These are phyloP conservation scores for Macrobrachium nipponense DNA, from an alignment of 1,140 invertebrate genomes.

Conservation along the genomic window DNA sequence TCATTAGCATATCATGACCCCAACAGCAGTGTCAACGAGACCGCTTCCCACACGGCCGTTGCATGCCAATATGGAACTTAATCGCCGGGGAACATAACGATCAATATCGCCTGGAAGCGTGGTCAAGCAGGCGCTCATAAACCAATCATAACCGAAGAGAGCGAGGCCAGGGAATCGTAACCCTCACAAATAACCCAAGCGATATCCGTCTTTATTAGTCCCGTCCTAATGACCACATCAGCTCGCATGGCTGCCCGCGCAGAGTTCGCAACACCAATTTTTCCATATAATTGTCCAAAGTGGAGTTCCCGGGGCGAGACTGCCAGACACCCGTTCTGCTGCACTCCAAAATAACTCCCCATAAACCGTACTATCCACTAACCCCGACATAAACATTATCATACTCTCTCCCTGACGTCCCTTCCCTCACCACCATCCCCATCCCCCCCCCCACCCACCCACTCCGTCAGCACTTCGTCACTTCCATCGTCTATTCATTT, in stretches of 20 bases:
- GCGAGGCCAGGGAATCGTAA: neutral
- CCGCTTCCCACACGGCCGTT: slow-evolving; percentile 30
- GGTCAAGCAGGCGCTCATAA: slow-evolving; percentile 26
- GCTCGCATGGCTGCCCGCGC: neutral
- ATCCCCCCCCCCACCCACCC: too few species aligned
- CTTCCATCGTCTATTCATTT: too few species aligned
- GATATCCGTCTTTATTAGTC: neutral
- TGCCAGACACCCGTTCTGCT: slow-evolving; percentile 5
- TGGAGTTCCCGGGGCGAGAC: slow-evolving; percentile 3
- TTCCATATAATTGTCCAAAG: slow-evolving; percentile 23
- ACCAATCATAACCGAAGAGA: slow-evolving; percentile 48
- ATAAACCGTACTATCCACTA: neutral
- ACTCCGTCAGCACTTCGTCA: too few species aligned
- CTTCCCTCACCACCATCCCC: neutral
- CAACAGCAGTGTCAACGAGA: neutral
- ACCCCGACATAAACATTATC: neutral
- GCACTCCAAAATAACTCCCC: neutral
- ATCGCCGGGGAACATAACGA: neutral
- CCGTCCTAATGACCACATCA: neutral
- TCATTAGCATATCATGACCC: slow-evolving; percentile 58
- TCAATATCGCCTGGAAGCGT: neutral
- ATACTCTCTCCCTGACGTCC: neutral
- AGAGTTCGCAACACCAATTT: slow-evolving; percentile 4
- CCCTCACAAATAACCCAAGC: neutral
- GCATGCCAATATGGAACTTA: slow-evolving; percentile 7